phyloP scores from a whole-genome alignment of 2,797 vertebrate genomes.

The Sphenodon punctatus region DNA sequence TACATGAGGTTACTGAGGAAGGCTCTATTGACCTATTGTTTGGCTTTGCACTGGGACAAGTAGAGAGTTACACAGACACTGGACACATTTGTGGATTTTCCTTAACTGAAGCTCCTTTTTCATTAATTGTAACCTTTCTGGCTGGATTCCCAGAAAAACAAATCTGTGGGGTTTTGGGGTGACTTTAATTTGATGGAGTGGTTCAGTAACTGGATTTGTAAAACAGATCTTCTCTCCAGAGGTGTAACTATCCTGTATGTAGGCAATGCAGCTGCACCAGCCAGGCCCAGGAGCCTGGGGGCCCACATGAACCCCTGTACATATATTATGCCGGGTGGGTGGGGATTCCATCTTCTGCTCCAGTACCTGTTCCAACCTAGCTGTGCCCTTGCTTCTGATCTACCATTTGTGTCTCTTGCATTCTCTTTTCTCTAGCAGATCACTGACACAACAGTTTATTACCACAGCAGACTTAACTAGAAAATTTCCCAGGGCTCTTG shows the following conservation, averaged over 20 bases:
- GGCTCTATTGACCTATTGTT: neutral
- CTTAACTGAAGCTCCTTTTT: neutral
- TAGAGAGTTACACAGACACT: neutral
- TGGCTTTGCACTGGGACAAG: neutral
- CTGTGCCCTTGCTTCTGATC: neutral
- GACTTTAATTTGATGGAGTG: neutral
- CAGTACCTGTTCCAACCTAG: neutral
- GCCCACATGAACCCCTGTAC: too few species aligned
- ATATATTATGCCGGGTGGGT: too few species aligned
- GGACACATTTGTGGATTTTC: neutral
- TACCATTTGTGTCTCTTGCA: neutral
- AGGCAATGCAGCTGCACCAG: too few species aligned
- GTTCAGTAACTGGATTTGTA: neutral
- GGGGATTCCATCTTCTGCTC: neutral
- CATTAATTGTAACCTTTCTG: neutral
- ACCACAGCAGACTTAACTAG: neutral
- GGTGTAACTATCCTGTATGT: too few species aligned
- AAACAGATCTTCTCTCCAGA: fast-evolving
- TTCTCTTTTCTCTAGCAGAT: neutral
- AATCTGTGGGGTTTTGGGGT: neutral
- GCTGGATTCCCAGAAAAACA: neutral
- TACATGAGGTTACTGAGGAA: neutral
- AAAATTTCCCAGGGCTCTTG: neutral
- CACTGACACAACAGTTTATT: too few species aligned
- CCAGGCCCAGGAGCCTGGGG: too few species aligned